phyloP scores from a whole-genome alignment of 2,113 vertebrate genomes.

The Trochalopteron elliotii region DNA sequence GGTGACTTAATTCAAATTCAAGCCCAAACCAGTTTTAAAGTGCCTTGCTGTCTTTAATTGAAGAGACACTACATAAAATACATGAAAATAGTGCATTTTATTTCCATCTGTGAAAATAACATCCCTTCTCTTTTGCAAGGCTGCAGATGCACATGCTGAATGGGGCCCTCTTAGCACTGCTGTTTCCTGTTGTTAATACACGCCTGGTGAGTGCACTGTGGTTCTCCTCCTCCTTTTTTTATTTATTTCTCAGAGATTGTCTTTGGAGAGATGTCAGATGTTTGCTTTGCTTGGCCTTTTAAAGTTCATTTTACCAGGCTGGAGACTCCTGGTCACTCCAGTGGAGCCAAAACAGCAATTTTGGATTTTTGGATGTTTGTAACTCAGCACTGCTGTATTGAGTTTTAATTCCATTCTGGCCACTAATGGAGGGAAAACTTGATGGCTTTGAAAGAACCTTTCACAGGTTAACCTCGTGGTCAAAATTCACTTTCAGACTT shows the following conservation, averaged over 20 bases:
- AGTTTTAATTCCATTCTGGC: neutral
- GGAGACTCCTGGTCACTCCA: neutral
- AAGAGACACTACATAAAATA: neutral
- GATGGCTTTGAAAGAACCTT: neutral
- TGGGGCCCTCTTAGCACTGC: constrained; percentile 90
- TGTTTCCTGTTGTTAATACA: constrained; percentile 97
- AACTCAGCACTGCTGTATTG: neutral
- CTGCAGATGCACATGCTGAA: constrained; percentile 98
- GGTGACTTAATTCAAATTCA: neutral
- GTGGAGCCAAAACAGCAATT: neutral
- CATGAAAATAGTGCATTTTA: neutral
- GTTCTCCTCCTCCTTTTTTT: neutral
- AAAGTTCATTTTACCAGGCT: neutral
- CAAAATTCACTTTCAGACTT: neutral
- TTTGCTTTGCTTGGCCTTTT: neutral
- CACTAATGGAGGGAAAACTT: neutral
- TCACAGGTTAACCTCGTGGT: neutral
- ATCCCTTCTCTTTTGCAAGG: constrained; percentile 64
- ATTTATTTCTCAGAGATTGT: neutral
- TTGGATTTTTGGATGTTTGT: neutral
- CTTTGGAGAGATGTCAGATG: neutral
- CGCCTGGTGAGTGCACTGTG: constrained; percentile 85
- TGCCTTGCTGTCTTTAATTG: neutral
- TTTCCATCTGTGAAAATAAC: neutral
- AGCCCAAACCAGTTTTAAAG: neutral